Evolutionary conservation across 2,888 invertebrate species (phyloP).

Genomic region (Dicranocentrus wangi): DNA sequence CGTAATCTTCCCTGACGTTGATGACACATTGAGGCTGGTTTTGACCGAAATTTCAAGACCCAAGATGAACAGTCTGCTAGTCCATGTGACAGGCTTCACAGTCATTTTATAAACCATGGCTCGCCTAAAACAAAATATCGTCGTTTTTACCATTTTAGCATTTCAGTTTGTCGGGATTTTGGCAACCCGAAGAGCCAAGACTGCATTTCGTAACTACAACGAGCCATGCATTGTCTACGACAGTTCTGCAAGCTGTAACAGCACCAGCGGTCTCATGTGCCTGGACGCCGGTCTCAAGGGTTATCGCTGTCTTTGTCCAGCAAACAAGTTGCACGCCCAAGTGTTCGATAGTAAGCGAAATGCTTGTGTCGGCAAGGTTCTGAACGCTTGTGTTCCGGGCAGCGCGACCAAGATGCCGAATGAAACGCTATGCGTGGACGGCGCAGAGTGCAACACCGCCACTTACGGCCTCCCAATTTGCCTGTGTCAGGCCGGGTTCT

Average conservation of each 20-base stretch:
- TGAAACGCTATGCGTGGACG: constrained; percentile 58
- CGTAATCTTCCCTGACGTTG: too few species aligned
- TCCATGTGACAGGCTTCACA: neutral
- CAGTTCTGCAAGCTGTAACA: constrained; percentile 48
- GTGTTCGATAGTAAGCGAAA: constrained; percentile 52
- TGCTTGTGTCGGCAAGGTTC: constrained; percentile 64
- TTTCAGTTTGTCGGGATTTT: neutral
- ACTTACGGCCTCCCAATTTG: constrained; percentile 61
- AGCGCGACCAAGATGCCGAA: constrained; percentile 23
- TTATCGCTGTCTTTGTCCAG: constrained; percentile 64
- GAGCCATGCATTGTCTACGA: constrained; percentile 67
- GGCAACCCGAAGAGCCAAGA: neutral
- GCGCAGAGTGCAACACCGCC: constrained; percentile 52
- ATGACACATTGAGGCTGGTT: too few species aligned
- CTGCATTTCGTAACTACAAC: constrained; percentile 47
- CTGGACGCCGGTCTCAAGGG: constrained; percentile 63
- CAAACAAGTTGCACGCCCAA: constrained; percentile 57
- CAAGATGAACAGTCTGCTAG: neutral
- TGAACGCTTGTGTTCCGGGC: constrained; percentile 63
- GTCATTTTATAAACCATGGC: constrained; percentile 10
- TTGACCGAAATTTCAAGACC: neutral
- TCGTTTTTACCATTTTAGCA: neutral
- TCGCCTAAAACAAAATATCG: neutral
- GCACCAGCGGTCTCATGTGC: constrained; percentile 60
- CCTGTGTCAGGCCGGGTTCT: constrained; percentile 55